Percentiles rank a stretch among this genome's conserved stretches.
Evolutionary conservation across 2,797 vertebrate genomes (phyloP).

Genomic region (Onychomys arenicola): DNA sequence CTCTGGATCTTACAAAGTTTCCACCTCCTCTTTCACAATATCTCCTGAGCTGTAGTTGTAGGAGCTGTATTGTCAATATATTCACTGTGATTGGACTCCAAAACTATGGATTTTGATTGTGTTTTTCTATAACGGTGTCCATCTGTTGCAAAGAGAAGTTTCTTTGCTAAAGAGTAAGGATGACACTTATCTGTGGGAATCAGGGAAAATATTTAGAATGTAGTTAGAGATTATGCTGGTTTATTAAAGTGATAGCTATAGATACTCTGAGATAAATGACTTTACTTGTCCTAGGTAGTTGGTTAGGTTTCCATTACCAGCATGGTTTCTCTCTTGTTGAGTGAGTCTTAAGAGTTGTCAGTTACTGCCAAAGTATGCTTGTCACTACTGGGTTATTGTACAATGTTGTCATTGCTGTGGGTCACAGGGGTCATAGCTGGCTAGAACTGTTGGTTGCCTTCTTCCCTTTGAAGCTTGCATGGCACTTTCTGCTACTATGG

Average conservation of each 20-base stretch:
- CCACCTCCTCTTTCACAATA: neutral
- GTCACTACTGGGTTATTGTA: neutral
- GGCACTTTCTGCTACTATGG: neutral
- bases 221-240: neutral
- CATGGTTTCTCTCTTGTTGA: neutral
- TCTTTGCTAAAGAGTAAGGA: neutral
- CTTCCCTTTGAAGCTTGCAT: neutral
- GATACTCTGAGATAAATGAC: neutral
- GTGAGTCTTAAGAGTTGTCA: neutral
- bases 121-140: neutral
- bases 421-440: neutral
- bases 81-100: neutral
- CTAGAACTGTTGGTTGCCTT: neutral
- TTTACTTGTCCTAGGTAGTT: neutral
- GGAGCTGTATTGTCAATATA: neutral
- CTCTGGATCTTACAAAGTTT: neutral
- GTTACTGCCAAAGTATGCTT: neutral
- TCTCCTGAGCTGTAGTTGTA: neutral
- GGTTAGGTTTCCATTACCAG: neutral
- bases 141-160: neutral
- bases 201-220: neutral
- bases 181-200: neutral
- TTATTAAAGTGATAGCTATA: neutral
- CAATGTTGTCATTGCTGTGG: neutral
- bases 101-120: neutral